These are phyloP conservation scores for Plecturocebus donacophilus DNA, from an alignment of 2,113 vertebrate genomes.

Conservation along the genomic window DNA sequence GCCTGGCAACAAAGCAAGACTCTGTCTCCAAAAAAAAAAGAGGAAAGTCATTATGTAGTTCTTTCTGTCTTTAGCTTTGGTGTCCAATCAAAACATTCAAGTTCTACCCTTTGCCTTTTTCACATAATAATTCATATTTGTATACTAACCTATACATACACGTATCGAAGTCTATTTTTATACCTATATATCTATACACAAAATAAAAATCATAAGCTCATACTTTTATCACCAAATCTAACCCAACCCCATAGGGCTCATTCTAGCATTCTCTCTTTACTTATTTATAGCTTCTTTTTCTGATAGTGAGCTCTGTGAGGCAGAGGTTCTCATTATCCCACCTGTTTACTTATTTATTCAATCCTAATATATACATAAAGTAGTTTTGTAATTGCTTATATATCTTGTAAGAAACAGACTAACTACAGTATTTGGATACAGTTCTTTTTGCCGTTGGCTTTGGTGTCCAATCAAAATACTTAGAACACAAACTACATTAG, in stretches of 20 bases:
- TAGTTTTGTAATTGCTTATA: not conserved
- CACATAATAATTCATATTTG: too few relatives aligned
- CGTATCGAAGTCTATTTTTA: not conserved
- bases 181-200: not conserved
- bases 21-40: not conserved
- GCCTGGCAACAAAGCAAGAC: too few relatives aligned
- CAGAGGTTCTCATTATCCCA: not conserved
- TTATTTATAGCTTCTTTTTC: not conserved
- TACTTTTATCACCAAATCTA: not conserved
- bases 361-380: not conserved
- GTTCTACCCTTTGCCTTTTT: too few relatives aligned
- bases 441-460: not conserved
- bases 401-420: not conserved
- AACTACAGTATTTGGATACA: not conserved
- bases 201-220: not conserved
- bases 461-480: not conserved
- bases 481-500: not conserved
- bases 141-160: not conserved
- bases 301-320: not conserved
- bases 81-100: too few relatives aligned
- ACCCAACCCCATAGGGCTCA: not conserved
- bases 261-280: not conserved
- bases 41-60: not conserved
- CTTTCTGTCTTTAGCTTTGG: too few relatives aligned
- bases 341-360: not conserved